A percentile compares a stretch with the other conserved stretches of the same genome.
Conservation (phyloP, 2,113 vertebrate genomes). For the Cottus gobio region DNA sequence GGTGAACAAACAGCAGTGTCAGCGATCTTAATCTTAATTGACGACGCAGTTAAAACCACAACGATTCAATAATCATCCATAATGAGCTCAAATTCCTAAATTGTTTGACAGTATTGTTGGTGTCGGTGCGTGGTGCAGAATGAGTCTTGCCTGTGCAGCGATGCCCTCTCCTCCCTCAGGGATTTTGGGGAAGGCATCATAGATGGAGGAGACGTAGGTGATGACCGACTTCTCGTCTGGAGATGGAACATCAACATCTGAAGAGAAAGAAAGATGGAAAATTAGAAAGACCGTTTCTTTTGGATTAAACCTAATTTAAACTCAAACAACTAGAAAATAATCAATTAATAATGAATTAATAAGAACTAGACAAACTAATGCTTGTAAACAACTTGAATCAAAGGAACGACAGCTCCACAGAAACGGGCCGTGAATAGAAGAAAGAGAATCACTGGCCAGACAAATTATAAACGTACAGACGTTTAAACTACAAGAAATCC, state of each 20-base stretch:
- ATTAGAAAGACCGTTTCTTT: not conserved
- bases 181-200: slow-evolving; percentile 99
- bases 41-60: not conserved
- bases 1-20: not conserved
- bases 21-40: not conserved
- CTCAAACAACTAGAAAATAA: not conserved
- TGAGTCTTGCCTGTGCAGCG: slow-evolving; percentile 86
- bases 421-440: no score
- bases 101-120: not conserved
- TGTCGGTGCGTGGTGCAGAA: not conserved
- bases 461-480: not conserved
- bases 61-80: not conserved
- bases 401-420: not conserved
- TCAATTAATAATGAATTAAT: not conserved
- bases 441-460: not conserved
- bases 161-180: slow-evolving; percentile 97
- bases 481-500: not conserved
- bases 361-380: not conserved
- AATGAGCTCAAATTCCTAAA: not conserved
- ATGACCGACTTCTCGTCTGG: slow-evolving; percentile 99
- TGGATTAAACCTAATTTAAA: not conserved
- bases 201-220: slow-evolving; percentile 98
- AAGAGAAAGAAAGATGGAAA: not conserved
- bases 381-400: not conserved
- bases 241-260: slow-evolving; percentile 96